phyloP scores from a whole-genome alignment of 2,113 vertebrate genomes.

The Megaceryle torquata region DNA sequence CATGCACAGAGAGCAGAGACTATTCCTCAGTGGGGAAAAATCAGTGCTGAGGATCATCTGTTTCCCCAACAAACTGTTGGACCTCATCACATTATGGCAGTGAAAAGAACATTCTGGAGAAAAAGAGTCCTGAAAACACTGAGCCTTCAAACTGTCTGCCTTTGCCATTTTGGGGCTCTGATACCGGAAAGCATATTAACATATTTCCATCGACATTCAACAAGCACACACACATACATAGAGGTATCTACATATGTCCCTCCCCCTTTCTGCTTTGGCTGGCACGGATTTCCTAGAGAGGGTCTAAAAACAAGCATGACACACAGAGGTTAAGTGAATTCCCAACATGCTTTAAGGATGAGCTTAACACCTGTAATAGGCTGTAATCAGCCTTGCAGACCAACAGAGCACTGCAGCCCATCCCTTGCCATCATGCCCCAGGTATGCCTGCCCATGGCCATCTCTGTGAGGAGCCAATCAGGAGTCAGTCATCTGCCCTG shows the following conservation, averaged over 20 bases:
- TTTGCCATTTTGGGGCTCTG: not conserved
- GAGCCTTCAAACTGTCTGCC: not conserved
- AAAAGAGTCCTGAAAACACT: not conserved
- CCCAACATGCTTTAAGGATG: not conserved
- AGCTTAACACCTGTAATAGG: not conserved
- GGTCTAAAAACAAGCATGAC: not conserved
- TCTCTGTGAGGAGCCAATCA: accelerated
- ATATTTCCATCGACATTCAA: not conserved
- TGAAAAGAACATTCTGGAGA: not conserved
- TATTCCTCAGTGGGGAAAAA: not conserved
- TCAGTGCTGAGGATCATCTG: not conserved
- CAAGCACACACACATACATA: not conserved
- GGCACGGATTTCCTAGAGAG: not conserved
- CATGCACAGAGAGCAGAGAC: not conserved
- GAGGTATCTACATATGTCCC: not conserved
- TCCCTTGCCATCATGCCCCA: not conserved
- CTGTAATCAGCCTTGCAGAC: not conserved
- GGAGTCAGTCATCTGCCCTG: accelerated
- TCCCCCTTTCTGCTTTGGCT: not conserved
- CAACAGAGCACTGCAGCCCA: accelerated
- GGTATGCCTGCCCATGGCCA: accelerated
- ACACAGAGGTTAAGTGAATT: not conserved
- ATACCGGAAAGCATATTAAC: not conserved
- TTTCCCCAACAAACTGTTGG: not conserved
- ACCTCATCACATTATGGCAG: not conserved